Evolutionary conservation across 2,113 vertebrate genomes (phyloP), one percentile per base, ranked within the genome.

Genomic region (Clarias magur): DNA sequence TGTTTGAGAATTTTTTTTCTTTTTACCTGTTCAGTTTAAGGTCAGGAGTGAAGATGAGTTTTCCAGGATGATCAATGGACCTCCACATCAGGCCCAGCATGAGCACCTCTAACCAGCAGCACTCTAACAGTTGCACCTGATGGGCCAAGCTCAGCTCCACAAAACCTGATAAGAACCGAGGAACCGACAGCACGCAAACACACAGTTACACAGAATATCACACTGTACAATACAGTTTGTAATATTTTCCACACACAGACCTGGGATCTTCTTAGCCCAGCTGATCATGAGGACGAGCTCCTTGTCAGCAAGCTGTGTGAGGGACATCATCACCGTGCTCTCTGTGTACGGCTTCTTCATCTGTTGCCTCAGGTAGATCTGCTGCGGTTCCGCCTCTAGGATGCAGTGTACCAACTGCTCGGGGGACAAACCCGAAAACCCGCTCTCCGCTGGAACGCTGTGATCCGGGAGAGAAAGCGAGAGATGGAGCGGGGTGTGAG

Each of bases 81-180:
- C 98, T 96, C 98, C 98, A 99, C 95, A 99, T 99, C 87, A 99
- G 95, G 27, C 98, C 98, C 91, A 99, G 80, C 98, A 99, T 99
- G 57, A 99, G 91, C 82, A 99, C 96, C 94, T 99, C 98, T 95
- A 99, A 90, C 98, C 98, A 99, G 93, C 97, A 99, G 91, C 97
- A 97, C 93, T 99, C 98, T 87, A 99, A 91, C 88, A 99, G 96
- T 80, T 97, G 96, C 34, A 99, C 98, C 93, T 99, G 98, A 89
- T 99, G 97, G 0, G 95, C 92, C 2, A 99, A 93, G 83, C 95
- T 96, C 91, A 99, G 94, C 91, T 99, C 97, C 90, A 99, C 88
- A 11, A 99, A 99, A 10, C 98, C 97, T 99, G 89, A 21, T 25
- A 0, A 57, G 34, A 34, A 21, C 21, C 53, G 57, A 80, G 17